These are phyloP conservation scores for Uria lomvia DNA, from an alignment of 2,113 vertebrate species.

Conservation along the genomic window DNA sequence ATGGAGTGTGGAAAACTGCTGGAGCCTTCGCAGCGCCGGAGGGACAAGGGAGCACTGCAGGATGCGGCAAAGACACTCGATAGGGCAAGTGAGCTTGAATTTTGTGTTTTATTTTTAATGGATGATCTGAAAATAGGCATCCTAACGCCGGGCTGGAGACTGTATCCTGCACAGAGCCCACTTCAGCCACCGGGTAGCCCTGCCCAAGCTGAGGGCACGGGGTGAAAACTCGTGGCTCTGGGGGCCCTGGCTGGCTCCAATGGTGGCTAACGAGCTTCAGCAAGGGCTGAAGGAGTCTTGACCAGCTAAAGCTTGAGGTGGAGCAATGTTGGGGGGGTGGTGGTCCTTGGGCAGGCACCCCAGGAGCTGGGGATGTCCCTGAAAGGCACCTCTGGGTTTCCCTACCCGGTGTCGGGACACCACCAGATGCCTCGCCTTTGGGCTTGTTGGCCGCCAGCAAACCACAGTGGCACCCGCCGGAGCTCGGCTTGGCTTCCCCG, in stretches of 20 bases:
- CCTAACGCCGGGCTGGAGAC: neutral
- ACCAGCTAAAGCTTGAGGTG: neutral
- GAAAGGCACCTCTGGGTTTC: neutral
- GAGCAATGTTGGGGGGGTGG: neutral
- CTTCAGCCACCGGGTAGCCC: neutral
- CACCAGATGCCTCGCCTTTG: neutral
- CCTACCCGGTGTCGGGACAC: neutral
- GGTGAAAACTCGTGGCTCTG: rapidly evolving
- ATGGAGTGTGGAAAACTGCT: rapidly evolving
- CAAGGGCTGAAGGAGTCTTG: rapidly evolving
- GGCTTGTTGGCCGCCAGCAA: neutral
- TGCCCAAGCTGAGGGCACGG: neutral
- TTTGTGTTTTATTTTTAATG: neutral
- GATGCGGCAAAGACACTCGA: neutral
- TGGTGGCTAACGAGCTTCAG: neutral
- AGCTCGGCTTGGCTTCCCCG: neutral
- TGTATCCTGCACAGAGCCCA: neutral
- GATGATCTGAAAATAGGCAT: neutral
- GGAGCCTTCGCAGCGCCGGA: rapidly evolving
- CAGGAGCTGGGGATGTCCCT: neutral
- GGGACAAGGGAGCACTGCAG: rapidly evolving
- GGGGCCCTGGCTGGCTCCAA: neutral
- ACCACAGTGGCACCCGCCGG: neutral
- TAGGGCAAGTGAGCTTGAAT: neutral
- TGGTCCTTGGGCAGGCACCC: neutral